Evolutionary conservation across 1,140 invertebrate genomes (phyloP), one percentile per base, ranked within the genome.

Genomic region (Temnothorax longispinosus): DNA sequence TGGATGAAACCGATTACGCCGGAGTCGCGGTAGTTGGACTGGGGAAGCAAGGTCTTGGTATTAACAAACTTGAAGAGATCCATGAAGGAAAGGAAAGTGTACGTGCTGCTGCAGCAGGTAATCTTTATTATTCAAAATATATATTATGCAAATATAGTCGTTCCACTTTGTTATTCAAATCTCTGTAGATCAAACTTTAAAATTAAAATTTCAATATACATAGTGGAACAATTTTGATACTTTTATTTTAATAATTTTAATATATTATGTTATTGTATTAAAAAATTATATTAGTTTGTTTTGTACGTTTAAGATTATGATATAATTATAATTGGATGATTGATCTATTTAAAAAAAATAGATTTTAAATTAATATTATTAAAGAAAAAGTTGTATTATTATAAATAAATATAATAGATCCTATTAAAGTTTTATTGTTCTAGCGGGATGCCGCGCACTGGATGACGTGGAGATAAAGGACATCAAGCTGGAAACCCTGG

Each of bases 1-100:
- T 97, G 65, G 95, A 96, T 77, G 93, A 95, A 10, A 96, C 96
- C 65, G 88, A 94, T 44, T 97, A 96, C 91, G 96, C 95, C 1
- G 96, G 96, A 41, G 95, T 98, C 11, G 97, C 97, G 18, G 96
- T 98, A n/a, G 97, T 97, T 38, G 97, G 97, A 56, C 93, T 98
- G 32, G 97, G 98, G 4, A 96, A 97, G 89, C 95, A 96, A 82
- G 94, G 95, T 91, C 95, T 95, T 85, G 95, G 95, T 11, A 91
- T 95, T 15, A 96, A 97, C 94, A 95, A 96, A 84, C 91, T 96
- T 10, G 97, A 98, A 93, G 96, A 97, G 86, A 93, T 97, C 0
- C 95, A 98, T 90, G 96, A 97, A 91, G 96, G 96, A 27, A 96
- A 96, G 72, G 98, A 98, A 93, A 96, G 96, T 85, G 95, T 98